Base-by-base conservation (phyloP, 2,113 vertebrate species). In the Turdus rufiventris region DNA sequence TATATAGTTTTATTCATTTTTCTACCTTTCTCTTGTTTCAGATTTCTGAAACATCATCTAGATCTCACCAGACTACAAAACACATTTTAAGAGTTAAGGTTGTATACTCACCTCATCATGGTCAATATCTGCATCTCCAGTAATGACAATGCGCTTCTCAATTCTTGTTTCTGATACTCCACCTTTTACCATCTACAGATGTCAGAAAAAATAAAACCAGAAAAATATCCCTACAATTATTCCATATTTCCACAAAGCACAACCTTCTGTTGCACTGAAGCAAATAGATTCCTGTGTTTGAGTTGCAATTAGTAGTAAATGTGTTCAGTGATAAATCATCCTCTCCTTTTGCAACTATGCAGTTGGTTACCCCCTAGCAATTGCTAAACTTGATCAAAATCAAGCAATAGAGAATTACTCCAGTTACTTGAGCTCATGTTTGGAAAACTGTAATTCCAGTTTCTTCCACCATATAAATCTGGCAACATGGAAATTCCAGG, bases 101-200 rank as follows among this genome's bases (percentile, higher is more conserved):
- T 56, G 26, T 34, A 47, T 15, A 96, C 97, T 98, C 94, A 99
- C 99, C 98, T 99, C 98, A 89, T 99, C 99, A 21, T 99, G 99
- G 96, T 99, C 99, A 91, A 99, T 99, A 97, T 99, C 99, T 28
- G 98, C 98, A 98, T 99, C 99, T 67, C 99, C 99, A 10, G 99
- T 99, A 89, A 99, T 99, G 91, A 99, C 99, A 79, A 99, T 99
- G 79, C 99, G 99, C 82, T 99, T 99, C 96, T 99, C 99, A 94
- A 99, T 99, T 98, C 99, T 98, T 23, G 99, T 99, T 98, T 99
- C 99, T 23, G 99, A 99, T 54, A 99, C 98, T 33, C 99, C 99
- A 57, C 99, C 99, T 97, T 99, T 99, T 77, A 99, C 97, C 70
- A 98, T 99, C 98, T 99, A 93, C 15, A 95, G 63, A 67, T 34